These are phyloP conservation scores for Drosophila ficusphila DNA, from an alignment of 1,140 invertebrate genomes.

Conservation along the genomic window DNA sequence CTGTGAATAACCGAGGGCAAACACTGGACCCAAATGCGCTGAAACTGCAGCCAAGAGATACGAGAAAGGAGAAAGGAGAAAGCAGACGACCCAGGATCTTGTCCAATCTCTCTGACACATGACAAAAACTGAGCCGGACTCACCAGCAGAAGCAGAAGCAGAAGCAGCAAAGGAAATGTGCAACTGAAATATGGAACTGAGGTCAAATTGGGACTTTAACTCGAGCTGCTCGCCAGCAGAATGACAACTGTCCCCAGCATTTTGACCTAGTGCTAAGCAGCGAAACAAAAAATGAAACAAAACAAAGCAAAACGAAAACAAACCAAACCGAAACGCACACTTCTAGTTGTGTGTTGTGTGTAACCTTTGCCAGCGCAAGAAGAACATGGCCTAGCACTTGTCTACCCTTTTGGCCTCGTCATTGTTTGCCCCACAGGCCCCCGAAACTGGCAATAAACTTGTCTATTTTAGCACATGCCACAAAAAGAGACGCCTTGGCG, in stretches of 20 bases:
- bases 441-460: conserved; percentile 78
- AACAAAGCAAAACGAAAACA: too few relatives aligned
- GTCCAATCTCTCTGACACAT: conserved; percentile 37
- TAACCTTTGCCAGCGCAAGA: conserved; percentile 61
- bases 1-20: conserved; percentile 32
- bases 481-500: conserved; percentile 28
- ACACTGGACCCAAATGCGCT: conserved; percentile 22
- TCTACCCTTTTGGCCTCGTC: conserved; percentile 79
- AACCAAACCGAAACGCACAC: conserved; percentile 37
- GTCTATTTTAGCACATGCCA: conserved; percentile 73
- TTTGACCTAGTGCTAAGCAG: conserved; percentile 43
- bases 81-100: conserved; percentile 11
- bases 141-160: not conserved
- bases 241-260: conserved; percentile 66
- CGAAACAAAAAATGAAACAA: not conserved
- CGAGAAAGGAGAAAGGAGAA: too few relatives aligned
- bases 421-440: conserved; percentile 74
- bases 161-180: not conserved
- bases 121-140: conserved; percentile 12
- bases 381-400: conserved; percentile 61
- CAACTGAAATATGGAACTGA: not conserved
- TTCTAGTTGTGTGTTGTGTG: too few relatives aligned
- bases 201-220: conserved; percentile 15
- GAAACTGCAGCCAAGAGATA: conserved; percentile 36
- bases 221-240: conserved; percentile 51